Evolutionary conservation across 1,140 invertebrate species (phyloP), one percentile per base, ranked within the genome.

Genomic region (Phthorimaea operculella): DNA sequence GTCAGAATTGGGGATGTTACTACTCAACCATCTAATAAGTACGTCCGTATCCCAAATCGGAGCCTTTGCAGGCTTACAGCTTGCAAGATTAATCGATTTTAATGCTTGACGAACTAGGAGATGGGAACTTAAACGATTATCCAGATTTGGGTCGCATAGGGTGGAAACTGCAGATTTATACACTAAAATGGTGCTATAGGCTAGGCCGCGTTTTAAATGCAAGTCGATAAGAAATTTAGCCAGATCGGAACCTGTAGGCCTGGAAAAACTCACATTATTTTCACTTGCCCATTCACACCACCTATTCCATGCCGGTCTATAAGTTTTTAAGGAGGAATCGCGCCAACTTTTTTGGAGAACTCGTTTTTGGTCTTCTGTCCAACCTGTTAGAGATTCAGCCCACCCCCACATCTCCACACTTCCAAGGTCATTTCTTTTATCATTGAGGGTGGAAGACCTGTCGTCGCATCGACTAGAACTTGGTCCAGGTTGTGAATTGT

Each of bases 331-430:
- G 14, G 52, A 34, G 2, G 53, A 34, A 34, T 47, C 17, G 28
- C 54, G 16, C 52, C 59, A 54, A 33, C 54, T 49, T 21, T 39
- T 28, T 42, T 39, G 8, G 3, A 55, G 36, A 4, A 55, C 10
- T 0, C 18, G 6, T 21, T 15, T 10, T 44, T 55, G 54, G 12
- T 55, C 54, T n/a, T 18, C 1, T 17, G 12, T 50, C 48, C 55
- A 50, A 33, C 44, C n/a, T 36, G 45, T 9, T 49, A 60, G 9
- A 4, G 12, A 21, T 18, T 17, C 17, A 15, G 33, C 51, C 52
- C 62, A 66, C 62, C 60, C 60, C 62, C 67, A 66, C 62, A 64
- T 64, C 57, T 70, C 64, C 60, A 70, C 12, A 64, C 59, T 34
- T 66, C 60, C 18, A 66, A 51, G 4, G 50, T 56, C 16, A 66